Evolutionary conservation across 2,113 vertebrate species (phyloP), one percentile per base, ranked within the genome.

Genomic region (Nannobrachium achirus): DNA sequence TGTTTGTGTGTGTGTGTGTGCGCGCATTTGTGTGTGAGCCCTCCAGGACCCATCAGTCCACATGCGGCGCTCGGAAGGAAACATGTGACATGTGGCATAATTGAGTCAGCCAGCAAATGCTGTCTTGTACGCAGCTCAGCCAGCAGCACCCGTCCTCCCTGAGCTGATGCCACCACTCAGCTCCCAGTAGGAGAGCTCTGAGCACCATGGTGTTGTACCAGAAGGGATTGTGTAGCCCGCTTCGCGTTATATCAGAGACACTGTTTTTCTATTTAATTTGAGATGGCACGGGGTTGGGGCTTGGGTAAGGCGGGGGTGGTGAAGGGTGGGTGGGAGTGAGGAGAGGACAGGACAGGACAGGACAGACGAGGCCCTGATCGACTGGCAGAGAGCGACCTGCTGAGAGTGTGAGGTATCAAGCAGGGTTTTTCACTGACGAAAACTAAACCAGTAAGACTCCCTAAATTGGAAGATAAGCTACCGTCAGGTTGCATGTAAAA

Each of bases 231-330:
- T 63, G 63, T 56, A n/a, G n/a, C n/a, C 77, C 79, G 67, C 84
- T 86, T 84, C 60, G 62, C 20, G 78, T 86, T 89, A 84, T 89
- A 84, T 83, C 77, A 81, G 77, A 85, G 60, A 40, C 57, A 38
- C 33, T 78, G 70, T 77, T 76, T 81, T 87, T 78, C 50, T 78
- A 41, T 76, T 85, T 80, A 82, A 90, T 84, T 75, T 19, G 78
- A 79, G 56, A 62, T 74, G 71, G 62, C 67, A 59, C 40, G 56
- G 51, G 62, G 67, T 66, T n/a, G n/a, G n/a, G 67, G 64, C 18
- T 25, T 11, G 33, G 61, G 49, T 33, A 33, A 15, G 10, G 38
- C 1, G 16, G 33, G 72, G 68, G 46, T 59, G 65, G 71, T 53
- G 72, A 2, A 33, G 3, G 61, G 49, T 38, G 49, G n/a, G 49